Evolutionary conservation across 2,113 vertebrate genomes (phyloP), one percentile per base, ranked within the genome.

Genomic region (Pituophis catenifer): DNA sequence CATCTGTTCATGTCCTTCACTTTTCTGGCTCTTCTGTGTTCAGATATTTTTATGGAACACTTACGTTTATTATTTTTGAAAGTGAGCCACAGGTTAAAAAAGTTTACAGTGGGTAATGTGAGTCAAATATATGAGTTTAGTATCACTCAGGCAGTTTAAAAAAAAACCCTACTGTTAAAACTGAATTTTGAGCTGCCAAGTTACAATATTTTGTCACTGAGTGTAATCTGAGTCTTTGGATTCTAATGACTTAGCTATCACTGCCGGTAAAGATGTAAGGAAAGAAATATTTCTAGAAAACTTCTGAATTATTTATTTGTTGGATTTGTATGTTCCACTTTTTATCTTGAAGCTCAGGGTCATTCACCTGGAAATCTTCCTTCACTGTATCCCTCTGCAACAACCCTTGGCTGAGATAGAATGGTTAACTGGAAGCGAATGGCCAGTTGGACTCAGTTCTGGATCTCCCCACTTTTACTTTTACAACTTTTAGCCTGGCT

Each of bases 11-110:
- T 97, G 97, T 97, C 98, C 97, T 98, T 98, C 98, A 98, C 97
- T 98, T 98, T 98, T 97, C 97, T 97, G 97, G 98, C 98, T 98
- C 98, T 97, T 97, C 97, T 98, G 96, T 98, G 98, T 98, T 97
- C 97, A 98, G 98, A 98, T 98, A 98, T 98, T 98, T 98, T 98
- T 98, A 98, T 98, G 98, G 97, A 98, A 98, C 97, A 98, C 98
- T 98, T 98, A 98, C 95, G 96, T 98, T 98, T 98, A 98, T 98
- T 98, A 98, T 98, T 98, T 93, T 97, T 98, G 97, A 98, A 98
- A 98, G 97, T 97, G 97, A 98, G 97, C 97, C 98, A 98, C 96
- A 97, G 98, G 98, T 98, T 98, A 98, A 98, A 98, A 97, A 98
- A 98, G 97, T 98, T 98, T 98, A 98, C 38, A 95, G 96, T 95